Evolutionary conservation across 2,888 invertebrate species (phyloP).

Genomic region (Scotopteryx bipunctaria): DNA sequence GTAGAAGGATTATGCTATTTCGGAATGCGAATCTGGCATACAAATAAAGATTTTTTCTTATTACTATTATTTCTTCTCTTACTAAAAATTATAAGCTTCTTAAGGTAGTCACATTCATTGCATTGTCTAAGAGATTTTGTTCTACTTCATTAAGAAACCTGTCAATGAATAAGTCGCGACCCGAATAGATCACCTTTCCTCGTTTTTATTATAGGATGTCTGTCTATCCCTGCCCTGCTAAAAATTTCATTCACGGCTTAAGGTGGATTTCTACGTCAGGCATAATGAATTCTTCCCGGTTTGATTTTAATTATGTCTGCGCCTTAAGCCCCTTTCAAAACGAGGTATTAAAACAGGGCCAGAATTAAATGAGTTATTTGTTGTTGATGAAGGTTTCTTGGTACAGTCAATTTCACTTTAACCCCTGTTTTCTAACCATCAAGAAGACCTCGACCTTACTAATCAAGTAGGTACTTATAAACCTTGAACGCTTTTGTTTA

Average conservation of each 20-base stretch:
- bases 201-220: neutral
- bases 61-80: too few species aligned
- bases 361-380: constrained; percentile 30
- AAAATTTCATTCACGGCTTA: constrained; percentile 23
- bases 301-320: constrained; percentile 51
- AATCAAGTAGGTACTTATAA: too few species aligned
- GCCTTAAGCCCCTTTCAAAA: constrained; percentile 33
- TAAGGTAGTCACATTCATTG: too few species aligned
- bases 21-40: neutral
- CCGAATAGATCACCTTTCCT: too few species aligned
- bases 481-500: too few species aligned
- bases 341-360: constrained; percentile 31
- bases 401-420: constrained; percentile 18
- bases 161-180: too few species aligned
- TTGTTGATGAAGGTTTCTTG: constrained; percentile 27
- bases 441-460: too few species aligned
- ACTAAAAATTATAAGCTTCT: too few species aligned
- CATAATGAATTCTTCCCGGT: constrained; percentile 50
- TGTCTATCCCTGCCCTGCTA: constrained; percentile 3
- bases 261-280: constrained; percentile 44
- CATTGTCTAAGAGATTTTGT: too few species aligned
- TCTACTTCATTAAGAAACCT: too few species aligned
- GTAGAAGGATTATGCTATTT: constrained; percentile 8
- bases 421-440: neutral
- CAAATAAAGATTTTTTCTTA: too few species aligned